phyloP scores from a whole-genome alignment of 2,113 vertebrate species.

The Anarrhichthys ocellatus region DNA sequence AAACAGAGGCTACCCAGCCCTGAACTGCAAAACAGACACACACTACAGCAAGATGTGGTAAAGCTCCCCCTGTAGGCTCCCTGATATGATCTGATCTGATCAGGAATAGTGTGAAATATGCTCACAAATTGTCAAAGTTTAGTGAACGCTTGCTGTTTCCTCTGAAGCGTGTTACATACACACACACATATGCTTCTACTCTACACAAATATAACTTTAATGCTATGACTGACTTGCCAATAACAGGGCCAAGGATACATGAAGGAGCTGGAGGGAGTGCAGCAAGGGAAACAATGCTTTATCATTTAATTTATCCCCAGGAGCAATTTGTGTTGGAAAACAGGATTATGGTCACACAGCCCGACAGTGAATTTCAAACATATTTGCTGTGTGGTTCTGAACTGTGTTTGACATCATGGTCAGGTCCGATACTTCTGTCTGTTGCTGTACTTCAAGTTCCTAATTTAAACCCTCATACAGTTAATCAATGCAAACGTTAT shows the following conservation, averaged over 20 bases:
- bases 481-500: slow-evolving; percentile 1
- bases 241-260: slow-evolving; percentile 47
- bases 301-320: slow-evolving; percentile 59
- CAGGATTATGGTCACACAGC: slow-evolving; percentile 4
- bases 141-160: slow-evolving; percentile 35
- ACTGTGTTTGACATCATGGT: slow-evolving; percentile 6
- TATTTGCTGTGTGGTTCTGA: slow-evolving; percentile 23
- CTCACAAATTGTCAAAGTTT: slow-evolving; percentile 40
- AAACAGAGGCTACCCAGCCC: neutral
- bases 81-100: slow-evolving; percentile 45
- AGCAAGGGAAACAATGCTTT: slow-evolving; percentile 55
- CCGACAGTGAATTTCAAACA: slow-evolving; percentile 10
- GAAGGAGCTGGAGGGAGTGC: slow-evolving; percentile 26
- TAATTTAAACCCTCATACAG: neutral
- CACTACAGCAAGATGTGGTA: neutral
- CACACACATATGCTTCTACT: neutral
- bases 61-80: slow-evolving; percentile 31
- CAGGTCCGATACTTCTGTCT: neutral
- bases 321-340: slow-evolving; percentile 51
- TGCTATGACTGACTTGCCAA: slow-evolving; percentile 38
- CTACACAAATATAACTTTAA: slow-evolving; percentile 1
- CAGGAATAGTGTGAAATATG: slow-evolving; percentile 32
- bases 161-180: slow-evolving; percentile 2
- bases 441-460: neutral
- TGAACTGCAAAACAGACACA: slow-evolving; percentile 12